Evolutionary conservation across 2,888 invertebrate genomes (phyloP).

Genomic region (Drosophila niveifrons): DNA sequence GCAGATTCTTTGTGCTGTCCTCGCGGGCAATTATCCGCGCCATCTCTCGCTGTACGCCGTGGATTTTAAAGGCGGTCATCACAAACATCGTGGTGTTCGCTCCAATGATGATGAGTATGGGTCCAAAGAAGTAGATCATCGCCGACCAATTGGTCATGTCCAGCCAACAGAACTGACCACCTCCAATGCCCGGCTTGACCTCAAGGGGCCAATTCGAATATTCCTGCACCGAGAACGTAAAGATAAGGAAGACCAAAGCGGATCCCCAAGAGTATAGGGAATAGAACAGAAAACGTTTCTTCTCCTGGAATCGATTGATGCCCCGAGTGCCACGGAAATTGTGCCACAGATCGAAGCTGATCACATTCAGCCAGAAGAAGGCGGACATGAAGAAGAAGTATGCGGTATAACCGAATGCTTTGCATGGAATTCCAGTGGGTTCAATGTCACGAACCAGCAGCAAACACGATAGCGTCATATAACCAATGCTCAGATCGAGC

Average conservation of each 20-base stretch:
- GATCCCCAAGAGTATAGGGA: conserved; percentile 84
- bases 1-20: conserved; percentile 83
- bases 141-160: conserved; percentile 83
- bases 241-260: conserved; percentile 72
- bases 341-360: conserved; percentile 95
- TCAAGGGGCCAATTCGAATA: conserved; percentile 60
- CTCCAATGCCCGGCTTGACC: conserved; percentile 87
- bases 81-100: conserved; percentile 84
- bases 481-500: conserved; percentile 88
- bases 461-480: conserved; percentile 86
- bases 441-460: conserved; percentile 54
- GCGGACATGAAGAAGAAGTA: conserved; percentile 92
- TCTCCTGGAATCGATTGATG: conserved; percentile 79
- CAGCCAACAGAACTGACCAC: conserved; percentile 87
- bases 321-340: conserved; percentile 83
- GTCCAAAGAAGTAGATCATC: conserved; percentile 83
- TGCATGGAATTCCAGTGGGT: conserved; percentile 62
- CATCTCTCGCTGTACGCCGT: conserved; percentile 84
- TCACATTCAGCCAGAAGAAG: conserved; percentile 95
- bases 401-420: conserved; percentile 87
- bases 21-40: conserved; percentile 82
- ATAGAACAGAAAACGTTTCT: conserved; percentile 83
- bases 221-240: conserved; percentile 81
- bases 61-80: conserved; percentile 84
- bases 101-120: conserved; percentile 81